Evolutionary conservation across 92 coral and sea anemone species (phyloP), one percentile per base, ranked within the genome.

Genomic region (Porites lobata): DNA sequence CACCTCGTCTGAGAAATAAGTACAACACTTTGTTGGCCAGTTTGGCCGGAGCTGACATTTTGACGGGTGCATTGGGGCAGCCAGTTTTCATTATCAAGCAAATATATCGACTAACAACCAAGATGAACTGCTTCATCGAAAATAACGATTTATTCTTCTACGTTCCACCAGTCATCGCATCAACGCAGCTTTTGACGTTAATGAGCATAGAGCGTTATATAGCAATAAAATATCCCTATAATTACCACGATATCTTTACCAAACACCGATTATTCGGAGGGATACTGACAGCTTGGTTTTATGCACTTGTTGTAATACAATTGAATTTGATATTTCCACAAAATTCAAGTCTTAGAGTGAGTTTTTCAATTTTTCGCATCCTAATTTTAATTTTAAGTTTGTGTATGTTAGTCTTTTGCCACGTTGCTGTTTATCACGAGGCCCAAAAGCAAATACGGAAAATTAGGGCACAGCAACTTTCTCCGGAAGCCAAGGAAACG

Each of bases 11-110:
- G 11, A 50, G 12, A 71, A 15, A 43, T 11, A 71, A 71, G 8
- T 71, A 71, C 76, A 71, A 71, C 56, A 21, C 56, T 24, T 71
- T 43, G 56, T 50, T 71, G 19, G 76, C 76, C 54, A 32, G 15
- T 71, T 18, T 71, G 19, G 76, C 76, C 9, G 54, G 76, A 71
- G 18, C 76, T 71, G 76, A 43, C 50, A 11, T 69, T 21, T 1
- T 15, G 76, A 72, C 76, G 5, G 76, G 21, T 2, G 26, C 19
- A 6, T n/a, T 72, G 12, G 56, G 76, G 18, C 76, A 38, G 9
- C 76, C 76, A 17, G 56, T 38, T 1, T 14, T 72, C 13, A 47
- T 72, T 38, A 56, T 56, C 22, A 50, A 72, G 38, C 76, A 18
- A n/a, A 72, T n/a, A 9, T 72, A 38, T 47, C 76, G 76, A 18